Evolutionary conservation across 2,888 invertebrate genomes (phyloP), one percentile per base, ranked within the genome.

Genomic region (Sarcophaga caerulescens): DNA sequence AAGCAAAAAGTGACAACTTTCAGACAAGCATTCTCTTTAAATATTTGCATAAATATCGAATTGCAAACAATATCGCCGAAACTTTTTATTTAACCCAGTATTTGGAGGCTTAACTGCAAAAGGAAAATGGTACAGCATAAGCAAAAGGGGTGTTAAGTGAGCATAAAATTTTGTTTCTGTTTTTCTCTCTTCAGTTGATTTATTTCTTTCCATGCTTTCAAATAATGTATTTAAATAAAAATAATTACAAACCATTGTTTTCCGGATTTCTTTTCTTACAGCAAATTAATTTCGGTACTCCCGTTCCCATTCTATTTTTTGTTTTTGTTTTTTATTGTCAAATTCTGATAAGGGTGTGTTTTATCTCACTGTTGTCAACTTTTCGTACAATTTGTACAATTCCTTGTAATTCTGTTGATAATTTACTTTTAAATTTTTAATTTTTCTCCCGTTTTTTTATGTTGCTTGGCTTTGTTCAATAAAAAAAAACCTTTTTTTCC

Each of bases 221-320:
- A 6, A 52, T 70, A 70, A 81, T 70, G 76, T 81, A 65, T 65
- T 65, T 59, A 4, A 0, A 19, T 14, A 71, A 69, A 69, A 65
- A 76, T 75, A 76, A 70, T 75, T 69, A 75, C 23, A 63, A 21
- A n/a, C 75, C 21, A 62, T 69, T 69, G 21, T 75, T 75, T 62
- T 21, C 44, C 12, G 17, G 4, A 52, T 52, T 52, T 52, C 4
- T 52, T 17, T 52, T 10, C 17, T 52, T 52, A 52, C 52, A 52
- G 47, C 17, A 52, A 12, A 52, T 52, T 52, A 52, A 52, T 52
- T 52, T 12, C 5, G 12, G 52, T 52, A 0, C 12, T 52, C 14
- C 52, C 17, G 3, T 17, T 52, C 5, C 1, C 10, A 17, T 47
- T 47, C 14, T 14, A 0, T 11, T 14, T 14, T 47, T 47, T 14